A percentile compares a stretch with the other conserved stretches of the same genome.
Evolutionary conservation across 1,140 invertebrate genomes (phyloP).

Genomic region (Anastrepha obliqua): DNA sequence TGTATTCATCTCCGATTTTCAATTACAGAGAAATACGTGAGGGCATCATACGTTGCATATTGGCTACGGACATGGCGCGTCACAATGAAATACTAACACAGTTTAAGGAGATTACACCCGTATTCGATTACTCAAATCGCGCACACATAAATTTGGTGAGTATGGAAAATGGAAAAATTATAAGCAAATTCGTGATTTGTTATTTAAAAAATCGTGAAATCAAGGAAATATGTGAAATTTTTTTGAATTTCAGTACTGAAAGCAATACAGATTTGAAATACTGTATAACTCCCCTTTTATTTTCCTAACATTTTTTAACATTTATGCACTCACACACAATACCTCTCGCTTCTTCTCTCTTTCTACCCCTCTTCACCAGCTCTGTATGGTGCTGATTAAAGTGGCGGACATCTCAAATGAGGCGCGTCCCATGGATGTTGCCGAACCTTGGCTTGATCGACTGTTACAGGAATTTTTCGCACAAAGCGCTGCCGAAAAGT

Average conservation of each 20-base stretch:
- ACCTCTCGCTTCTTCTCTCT: conserved; percentile 8
- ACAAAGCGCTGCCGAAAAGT: conserved; percentile 89
- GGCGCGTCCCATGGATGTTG: conserved; percentile 88
- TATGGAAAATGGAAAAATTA: conserved; percentile 33
- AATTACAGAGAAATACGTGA: conserved; percentile 79
- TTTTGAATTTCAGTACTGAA: no score
- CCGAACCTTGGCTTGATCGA: conserved; percentile 89
- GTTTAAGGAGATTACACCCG: conserved; percentile 82
- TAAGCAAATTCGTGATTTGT: background rate
- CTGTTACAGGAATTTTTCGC: conserved; percentile 87
- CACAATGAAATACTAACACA: conserved; percentile 90
- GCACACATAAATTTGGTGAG: conserved; percentile 87
- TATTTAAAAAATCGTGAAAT: no score
- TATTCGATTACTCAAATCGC: conserved; percentile 85
- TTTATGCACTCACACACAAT: no score
- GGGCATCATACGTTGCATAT: conserved; percentile 89
- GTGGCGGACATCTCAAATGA: conserved; percentile 93
- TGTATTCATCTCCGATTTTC: conserved; percentile 9
- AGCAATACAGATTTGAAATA: no score
- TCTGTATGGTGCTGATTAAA: conserved; percentile 91
- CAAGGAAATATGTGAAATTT: no score
- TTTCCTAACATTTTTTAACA: background rate
- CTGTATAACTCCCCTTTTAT: background rate
- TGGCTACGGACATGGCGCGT: conserved; percentile 91
- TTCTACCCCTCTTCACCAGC: conserved; percentile 75